Conservation (phyloP, 2,888 invertebrate genomes). For the Disparrhopalites patrizii region DNA sequence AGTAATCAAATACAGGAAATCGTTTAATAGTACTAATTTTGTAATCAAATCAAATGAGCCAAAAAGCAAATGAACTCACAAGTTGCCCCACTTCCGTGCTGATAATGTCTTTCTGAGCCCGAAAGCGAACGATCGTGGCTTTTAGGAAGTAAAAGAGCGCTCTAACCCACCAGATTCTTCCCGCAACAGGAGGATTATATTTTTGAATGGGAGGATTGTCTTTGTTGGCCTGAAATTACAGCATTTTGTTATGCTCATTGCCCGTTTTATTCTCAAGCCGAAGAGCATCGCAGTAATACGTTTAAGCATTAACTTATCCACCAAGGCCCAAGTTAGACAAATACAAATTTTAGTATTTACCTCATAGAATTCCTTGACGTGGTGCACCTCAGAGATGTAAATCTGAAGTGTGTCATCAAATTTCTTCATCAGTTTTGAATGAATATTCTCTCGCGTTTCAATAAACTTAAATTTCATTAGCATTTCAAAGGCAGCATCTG, state of each 20-base stretch:
- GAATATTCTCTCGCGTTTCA: slow-evolving; percentile 69
- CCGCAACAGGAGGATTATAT: slow-evolving; percentile 74
- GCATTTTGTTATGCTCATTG: neutral
- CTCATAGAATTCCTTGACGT: slow-evolving; percentile 66
- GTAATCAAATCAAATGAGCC: neutral
- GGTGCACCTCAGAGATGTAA: slow-evolving; percentile 75
- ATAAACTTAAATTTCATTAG: slow-evolving; percentile 74
- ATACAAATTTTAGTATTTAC: slow-evolving; percentile 53
- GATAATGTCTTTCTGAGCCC: slow-evolving; percentile 69
- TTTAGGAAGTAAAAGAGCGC: slow-evolving; percentile 74
- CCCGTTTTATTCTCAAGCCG: no score
- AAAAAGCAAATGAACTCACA: slow-evolving; percentile 47
- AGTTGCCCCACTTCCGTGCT: slow-evolving; percentile 66
- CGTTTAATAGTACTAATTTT: neutral
- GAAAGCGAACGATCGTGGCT: slow-evolving; percentile 72
- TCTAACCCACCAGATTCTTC: slow-evolving; percentile 81
- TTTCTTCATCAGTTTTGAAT: slow-evolving; percentile 69
- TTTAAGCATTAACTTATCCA: no score
- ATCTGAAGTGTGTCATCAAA: slow-evolving; percentile 80
- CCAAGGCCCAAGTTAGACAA: neutral
- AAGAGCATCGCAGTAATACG: no score
- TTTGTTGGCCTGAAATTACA: slow-evolving; percentile 50
- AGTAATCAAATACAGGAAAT: slow-evolving; percentile 9
- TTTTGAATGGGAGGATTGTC: slow-evolving; percentile 65
- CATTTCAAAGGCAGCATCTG: slow-evolving; percentile 76